These are phyloP conservation scores for Halesus radiatus DNA, from an alignment of 1,140 invertebrate genomes.

Conservation along the genomic window DNA sequence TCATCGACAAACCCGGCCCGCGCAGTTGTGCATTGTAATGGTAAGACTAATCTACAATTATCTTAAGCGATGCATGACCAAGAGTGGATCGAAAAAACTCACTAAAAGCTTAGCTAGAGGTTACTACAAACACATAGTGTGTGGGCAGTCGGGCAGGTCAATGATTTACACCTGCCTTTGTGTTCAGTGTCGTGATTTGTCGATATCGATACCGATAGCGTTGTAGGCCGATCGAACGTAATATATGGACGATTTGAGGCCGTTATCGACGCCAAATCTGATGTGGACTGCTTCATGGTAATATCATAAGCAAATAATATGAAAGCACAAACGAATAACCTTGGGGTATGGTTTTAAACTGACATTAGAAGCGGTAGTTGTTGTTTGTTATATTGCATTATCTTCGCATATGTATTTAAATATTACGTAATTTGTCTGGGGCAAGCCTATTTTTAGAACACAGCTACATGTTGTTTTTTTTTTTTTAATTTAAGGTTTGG, in stretches of 20 bases:
- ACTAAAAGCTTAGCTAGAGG: slow-evolving; percentile 32
- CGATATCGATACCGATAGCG: slow-evolving; percentile 24
- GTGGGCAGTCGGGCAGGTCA: slow-evolving; percentile 25
- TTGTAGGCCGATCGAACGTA: background rate
- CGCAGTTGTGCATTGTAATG: slow-evolving; percentile 39
- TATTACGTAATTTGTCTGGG: too few relatives aligned
- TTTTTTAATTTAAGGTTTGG: too few relatives aligned
- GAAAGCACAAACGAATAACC: background rate
- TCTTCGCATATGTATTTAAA: too few relatives aligned
- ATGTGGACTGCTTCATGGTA: background rate
- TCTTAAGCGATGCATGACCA: slow-evolving; percentile 43
- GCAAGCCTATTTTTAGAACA: too few relatives aligned
- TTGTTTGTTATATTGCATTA: too few relatives aligned
- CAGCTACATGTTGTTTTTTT: too few relatives aligned
- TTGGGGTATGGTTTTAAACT: background rate
- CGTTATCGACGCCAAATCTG: slow-evolving; percentile 4
- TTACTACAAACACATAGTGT: slow-evolving; percentile 23
- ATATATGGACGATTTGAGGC: background rate
- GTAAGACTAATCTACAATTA: slow-evolving; percentile 41
- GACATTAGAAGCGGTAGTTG: too few relatives aligned
- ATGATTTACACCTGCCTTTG: slow-evolving; percentile 44
- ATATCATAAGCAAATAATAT: slow-evolving; percentile 18
- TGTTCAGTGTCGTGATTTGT: slow-evolving; percentile 28
- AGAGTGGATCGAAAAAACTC: slow-evolving; percentile 30
- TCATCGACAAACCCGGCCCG: background rate